A percentile compares a stretch with the other conserved stretches of the same genome.
phyloP scores from a whole-genome alignment of 2,888 invertebrate genomes.

The Xestia rhomboidea region DNA sequence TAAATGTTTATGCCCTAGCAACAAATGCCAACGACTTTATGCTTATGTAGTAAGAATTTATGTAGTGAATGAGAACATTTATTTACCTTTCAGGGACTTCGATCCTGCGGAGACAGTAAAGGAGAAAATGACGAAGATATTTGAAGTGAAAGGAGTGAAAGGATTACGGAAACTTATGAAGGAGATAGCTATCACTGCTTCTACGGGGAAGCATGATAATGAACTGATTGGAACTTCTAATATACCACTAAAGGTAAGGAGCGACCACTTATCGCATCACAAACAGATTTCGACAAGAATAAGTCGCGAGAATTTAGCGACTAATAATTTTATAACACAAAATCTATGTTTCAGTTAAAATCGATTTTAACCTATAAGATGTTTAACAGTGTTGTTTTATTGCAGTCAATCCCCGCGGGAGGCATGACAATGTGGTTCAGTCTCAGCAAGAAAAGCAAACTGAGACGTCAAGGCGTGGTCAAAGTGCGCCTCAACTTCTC shows the following conservation, averaged over 20 bases:
- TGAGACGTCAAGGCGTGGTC: constrained; percentile 96
- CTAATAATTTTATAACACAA: neutral
- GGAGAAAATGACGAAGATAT: constrained; percentile 96
- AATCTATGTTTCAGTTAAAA: neutral
- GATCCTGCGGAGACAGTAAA: constrained; percentile 97
- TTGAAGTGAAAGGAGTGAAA: constrained; percentile 96
- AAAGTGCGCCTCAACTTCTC: constrained; percentile 96
- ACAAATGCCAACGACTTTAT: constrained; percentile 54
- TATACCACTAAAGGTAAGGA: constrained; percentile 94
- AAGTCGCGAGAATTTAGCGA: neutral
- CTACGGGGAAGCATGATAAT: constrained; percentile 98
- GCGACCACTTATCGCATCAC: neutral
- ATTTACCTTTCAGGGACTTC: constrained; percentile 92
- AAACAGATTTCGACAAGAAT: neutral
- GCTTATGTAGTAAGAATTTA: constrained; percentile 12
- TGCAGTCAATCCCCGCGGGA: constrained; percentile 96
- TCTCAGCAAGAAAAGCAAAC: constrained; percentile 95
- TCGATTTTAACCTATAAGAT: neutral
- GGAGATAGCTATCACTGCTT: constrained; percentile 97
- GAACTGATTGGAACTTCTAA: constrained; percentile 98
- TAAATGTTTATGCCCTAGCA: constrained; percentile 60
- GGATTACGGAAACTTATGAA: constrained; percentile 96
- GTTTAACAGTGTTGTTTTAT: constrained; percentile 27
- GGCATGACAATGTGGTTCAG: constrained; percentile 98
- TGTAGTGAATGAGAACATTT: constrained; percentile 9